These are phyloP conservation scores for Bombus sibiricus DNA, from an alignment of 1,140 invertebrate genomes.

Conservation along the genomic window DNA sequence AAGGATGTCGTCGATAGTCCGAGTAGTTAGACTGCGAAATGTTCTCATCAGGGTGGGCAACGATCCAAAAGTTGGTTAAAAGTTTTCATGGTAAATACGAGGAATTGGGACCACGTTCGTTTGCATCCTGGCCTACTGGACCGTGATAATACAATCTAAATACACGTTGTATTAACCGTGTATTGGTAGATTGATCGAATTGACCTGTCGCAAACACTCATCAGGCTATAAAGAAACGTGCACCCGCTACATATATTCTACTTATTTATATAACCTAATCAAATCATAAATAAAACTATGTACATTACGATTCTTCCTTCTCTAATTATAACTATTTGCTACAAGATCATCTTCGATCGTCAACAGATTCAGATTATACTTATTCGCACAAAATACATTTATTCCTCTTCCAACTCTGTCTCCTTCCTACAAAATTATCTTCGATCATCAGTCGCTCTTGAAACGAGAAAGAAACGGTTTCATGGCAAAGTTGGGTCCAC, in stretches of 20 bases:
- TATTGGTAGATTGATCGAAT: conserved; percentile 2
- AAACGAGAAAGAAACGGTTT: conserved; percentile 7
- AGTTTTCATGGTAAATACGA: conserved; percentile 47
- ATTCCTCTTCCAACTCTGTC: too few relatives aligned
- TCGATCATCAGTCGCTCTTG: too few relatives aligned
- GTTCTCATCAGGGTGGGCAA: conserved; percentile 38
- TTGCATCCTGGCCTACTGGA: conserved; percentile 43
- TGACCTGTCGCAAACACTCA: background rate
- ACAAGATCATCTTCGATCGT: too few relatives aligned
- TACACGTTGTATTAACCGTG: conserved; percentile 23
- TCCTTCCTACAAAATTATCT: background rate
- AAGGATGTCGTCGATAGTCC: conserved; percentile 17
- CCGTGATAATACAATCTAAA: conserved; percentile 59
- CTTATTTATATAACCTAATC: too few relatives aligned
- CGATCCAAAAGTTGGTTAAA: conserved; percentile 48
- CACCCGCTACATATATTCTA: too few relatives aligned
- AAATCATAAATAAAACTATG: too few relatives aligned
- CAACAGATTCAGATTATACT: too few relatives aligned
- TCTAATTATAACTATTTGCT: too few relatives aligned
- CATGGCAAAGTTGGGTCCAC: background rate
- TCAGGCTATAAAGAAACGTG: background rate
- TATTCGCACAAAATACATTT: too few relatives aligned
- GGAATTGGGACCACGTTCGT: conserved; percentile 48
- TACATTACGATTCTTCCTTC: too few relatives aligned
- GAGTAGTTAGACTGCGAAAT: conserved; percentile 38